Evolutionary conservation across 2,113 vertebrate species (phyloP).

Genomic region (Cyanoliseus patagonus): DNA sequence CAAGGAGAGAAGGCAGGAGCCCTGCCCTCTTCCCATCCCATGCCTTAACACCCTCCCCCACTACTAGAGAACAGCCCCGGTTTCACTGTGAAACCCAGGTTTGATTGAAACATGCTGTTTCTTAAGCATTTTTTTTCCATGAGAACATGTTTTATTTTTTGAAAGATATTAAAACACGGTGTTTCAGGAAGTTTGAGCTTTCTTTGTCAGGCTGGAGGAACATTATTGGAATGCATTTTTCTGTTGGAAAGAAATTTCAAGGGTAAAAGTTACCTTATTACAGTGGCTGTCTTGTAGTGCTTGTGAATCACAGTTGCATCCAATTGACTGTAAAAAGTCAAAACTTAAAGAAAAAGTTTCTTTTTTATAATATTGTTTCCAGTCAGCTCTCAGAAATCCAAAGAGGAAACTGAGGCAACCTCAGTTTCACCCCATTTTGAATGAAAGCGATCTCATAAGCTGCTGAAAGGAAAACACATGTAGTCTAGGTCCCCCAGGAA

Average conservation of each 20-base stretch:
- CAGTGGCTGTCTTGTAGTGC: not conserved
- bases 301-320: not conserved
- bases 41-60: not conserved
- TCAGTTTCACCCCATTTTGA: not conserved
- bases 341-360: not conserved
- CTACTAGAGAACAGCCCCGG: not conserved
- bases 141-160: not conserved
- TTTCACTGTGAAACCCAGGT: not conserved
- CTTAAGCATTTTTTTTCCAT: not conserved
- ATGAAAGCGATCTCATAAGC: not conserved
- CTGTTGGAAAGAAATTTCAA: not conserved
- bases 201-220: not conserved
- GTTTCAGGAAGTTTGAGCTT: not conserved
- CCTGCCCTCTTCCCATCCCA: not conserved
- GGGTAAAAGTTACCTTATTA: not conserved
- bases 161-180: not conserved
- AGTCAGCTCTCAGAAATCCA: not conserved
- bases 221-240: not conserved
- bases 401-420: not conserved
- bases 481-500: not conserved
- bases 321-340: not conserved
- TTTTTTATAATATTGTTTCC: not conserved
- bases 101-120: not conserved
- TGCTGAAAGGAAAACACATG: not conserved
- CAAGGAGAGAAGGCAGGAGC: not conserved